A percentile compares a stretch with the other conserved stretches of the same genome.
These are phyloP conservation scores for Temnothorax unifasciatus DNA, from an alignment of 2,888 invertebrate genomes.

Conservation along the genomic window DNA sequence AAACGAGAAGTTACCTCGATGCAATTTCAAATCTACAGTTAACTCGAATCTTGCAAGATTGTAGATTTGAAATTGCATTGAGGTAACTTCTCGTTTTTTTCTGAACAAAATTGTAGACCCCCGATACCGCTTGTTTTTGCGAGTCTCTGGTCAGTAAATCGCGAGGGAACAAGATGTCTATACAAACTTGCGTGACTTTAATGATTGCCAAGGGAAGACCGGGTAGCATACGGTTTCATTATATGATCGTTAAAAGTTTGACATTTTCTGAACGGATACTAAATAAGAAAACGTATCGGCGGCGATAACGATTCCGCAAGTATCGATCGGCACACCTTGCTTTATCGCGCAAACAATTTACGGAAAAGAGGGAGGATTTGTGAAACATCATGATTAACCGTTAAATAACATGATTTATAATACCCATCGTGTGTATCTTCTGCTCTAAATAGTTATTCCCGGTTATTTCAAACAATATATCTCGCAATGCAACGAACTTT, in stretches of 20 bases:
- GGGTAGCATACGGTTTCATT: constrained; percentile 72
- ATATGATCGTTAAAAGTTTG: constrained; percentile 75
- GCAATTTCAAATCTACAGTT: too few relatives aligned
- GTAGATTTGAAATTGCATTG: not conserved
- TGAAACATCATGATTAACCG: constrained; percentile 20
- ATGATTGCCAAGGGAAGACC: constrained; percentile 66
- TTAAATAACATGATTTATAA: constrained; percentile 51
- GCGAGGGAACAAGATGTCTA: constrained; percentile 30
- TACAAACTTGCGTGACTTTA: constrained; percentile 65
- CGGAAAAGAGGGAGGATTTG: constrained; percentile 20
- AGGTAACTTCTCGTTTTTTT: not conserved
- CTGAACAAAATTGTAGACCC: not conserved
- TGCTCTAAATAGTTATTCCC: not conserved
- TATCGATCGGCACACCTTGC: constrained; percentile 12
- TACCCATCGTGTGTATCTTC: not conserved
- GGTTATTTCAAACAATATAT: not conserved
- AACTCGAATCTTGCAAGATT: constrained; percentile 15
- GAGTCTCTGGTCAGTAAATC: constrained; percentile 28
- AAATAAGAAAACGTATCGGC: constrained; percentile 52
- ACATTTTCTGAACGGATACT: constrained; percentile 59
- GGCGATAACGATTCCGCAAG: constrained; percentile 63
- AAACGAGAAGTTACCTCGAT: not conserved
- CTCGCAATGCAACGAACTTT: not conserved
- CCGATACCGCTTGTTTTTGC: not conserved
- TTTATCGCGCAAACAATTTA: constrained; percentile 10